Evolutionary conservation across 2,113 vertebrate species (phyloP).

Genomic region (Falcunculus frontatus): DNA sequence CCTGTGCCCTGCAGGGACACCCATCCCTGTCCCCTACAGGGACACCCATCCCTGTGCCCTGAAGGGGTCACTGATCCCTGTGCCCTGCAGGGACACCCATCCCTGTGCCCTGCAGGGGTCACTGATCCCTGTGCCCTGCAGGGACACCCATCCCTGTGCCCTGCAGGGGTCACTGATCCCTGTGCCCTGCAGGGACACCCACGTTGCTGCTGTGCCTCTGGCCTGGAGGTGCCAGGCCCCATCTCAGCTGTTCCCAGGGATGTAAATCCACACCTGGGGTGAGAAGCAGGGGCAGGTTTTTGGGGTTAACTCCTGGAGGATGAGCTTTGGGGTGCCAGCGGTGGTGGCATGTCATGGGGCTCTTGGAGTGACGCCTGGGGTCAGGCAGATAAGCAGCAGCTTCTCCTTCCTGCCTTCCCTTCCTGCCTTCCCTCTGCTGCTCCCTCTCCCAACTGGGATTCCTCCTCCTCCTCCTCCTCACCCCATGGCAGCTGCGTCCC

Average conservation of each 20-base stretch:
- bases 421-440: not conserved
- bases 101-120: not conserved
- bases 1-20: not conserved
- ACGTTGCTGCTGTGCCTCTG: not conserved
- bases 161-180: not conserved
- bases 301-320: too few species aligned
- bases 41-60: too few species aligned
- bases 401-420: not conserved
- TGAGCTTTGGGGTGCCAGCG: not conserved
- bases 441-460: not conserved
- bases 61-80: not conserved
- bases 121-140: not conserved
- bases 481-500: not conserved
- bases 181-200: not conserved
- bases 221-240: not conserved
- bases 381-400: not conserved
- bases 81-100: not conserved
- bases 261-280: accelerated
- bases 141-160: not conserved
- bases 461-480: not conserved
- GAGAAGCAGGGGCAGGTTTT: not conserved
- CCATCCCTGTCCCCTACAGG: not conserved
- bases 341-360: accelerated
- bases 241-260: accelerated
- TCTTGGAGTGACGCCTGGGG: accelerated